Evolutionary conservation across 1,140 invertebrate species (phyloP).

Genomic region (Micrasema longulum): DNA sequence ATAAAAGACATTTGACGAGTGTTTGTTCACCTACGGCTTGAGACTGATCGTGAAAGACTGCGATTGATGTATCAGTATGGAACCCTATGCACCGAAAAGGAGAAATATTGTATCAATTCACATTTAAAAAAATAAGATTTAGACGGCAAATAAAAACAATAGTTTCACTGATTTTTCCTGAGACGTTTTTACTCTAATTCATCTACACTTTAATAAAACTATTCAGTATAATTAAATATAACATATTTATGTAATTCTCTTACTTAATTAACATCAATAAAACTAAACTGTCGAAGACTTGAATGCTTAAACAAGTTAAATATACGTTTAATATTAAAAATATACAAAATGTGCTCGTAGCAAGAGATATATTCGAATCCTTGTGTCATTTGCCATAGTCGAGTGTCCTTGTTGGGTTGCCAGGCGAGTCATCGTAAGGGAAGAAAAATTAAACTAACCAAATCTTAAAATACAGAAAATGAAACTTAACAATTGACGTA

Average conservation of each 20-base stretch:
- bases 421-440: conserved; percentile 38
- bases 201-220: not conserved
- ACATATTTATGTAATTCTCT: not conserved
- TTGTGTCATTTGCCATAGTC: conserved; percentile 52
- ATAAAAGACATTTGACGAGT: too few species aligned
- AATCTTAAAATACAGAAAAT: too few species aligned
- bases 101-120: too few species aligned
- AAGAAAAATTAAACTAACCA: not conserved
- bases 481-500: too few species aligned
- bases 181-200: conserved; percentile 4
- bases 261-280: conserved; percentile 33
- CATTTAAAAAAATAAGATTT: too few species aligned
- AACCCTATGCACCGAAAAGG: too few species aligned
- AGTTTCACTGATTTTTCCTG: conserved; percentile 10
- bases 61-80: too few species aligned
- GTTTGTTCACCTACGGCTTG: too few species aligned
- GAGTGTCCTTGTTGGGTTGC: conserved; percentile 40
- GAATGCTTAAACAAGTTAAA: conserved; percentile 48
- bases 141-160: too few species aligned
- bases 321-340: conserved; percentile 53
- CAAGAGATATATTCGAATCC: conserved; percentile 50
- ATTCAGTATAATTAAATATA: too few species aligned
- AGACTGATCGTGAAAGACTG: too few species aligned
- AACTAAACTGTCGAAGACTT: conserved; percentile 53
- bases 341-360: conserved; percentile 55